A percentile compares a stretch with the other conserved stretches of the same genome.
Conservation (phyloP, 2,888 invertebrate genomes). For the Stenodera caucasica region DNA sequence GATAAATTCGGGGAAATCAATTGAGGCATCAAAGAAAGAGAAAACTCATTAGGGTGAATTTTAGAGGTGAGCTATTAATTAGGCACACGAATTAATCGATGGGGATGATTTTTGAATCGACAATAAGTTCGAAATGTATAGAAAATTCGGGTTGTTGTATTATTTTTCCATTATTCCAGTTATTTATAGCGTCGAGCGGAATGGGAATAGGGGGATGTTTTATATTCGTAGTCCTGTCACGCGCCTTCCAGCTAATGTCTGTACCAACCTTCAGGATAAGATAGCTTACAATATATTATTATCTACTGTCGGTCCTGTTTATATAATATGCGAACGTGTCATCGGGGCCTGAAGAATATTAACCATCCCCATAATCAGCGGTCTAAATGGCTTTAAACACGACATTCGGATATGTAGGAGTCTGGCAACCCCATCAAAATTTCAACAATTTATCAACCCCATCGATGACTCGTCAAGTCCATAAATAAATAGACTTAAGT, state of each 20-base stretch:
- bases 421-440: no score
- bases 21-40: no score
- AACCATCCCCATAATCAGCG: constrained; percentile 13
- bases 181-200: constrained; percentile 37
- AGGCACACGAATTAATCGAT: constrained; percentile 34
- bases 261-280: constrained; percentile 33
- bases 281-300: constrained; percentile 37
- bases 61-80: no score
- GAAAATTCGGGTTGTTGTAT: constrained; percentile 37
- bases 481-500: no score
- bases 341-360: constrained; percentile 18
- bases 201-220: constrained; percentile 11
- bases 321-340: constrained; percentile 30
- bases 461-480: no score
- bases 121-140: no score
- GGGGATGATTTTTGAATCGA: no score
- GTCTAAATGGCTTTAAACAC: constrained; percentile 10
- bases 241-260: constrained; percentile 35
- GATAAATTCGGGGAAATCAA: no score
- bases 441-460: no score
- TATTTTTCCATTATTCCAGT: constrained; percentile 48
- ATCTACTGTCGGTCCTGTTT: constrained; percentile 25
- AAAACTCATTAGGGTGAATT: no score
- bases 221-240: constrained; percentile 34
- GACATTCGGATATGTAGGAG: neutral